These are phyloP conservation scores for Leptestheria dahalacensis DNA, from an alignment of 1,140 invertebrate species.

Conservation along the genomic window DNA sequence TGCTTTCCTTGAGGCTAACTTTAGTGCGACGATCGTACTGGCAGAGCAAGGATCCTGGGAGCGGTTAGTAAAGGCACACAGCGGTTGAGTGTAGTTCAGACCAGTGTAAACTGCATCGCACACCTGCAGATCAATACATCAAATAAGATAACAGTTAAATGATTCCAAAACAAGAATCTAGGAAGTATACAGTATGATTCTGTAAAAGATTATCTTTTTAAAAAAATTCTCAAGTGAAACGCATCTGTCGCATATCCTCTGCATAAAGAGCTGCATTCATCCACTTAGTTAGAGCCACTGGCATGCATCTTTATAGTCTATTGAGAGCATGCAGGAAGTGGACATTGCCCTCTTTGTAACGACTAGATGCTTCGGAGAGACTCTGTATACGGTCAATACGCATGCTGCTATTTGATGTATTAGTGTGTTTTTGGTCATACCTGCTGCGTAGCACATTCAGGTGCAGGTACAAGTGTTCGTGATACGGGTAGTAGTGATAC, in stretches of 20 bases:
- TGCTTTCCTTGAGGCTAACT: slow-evolving; percentile 31
- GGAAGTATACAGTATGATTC: background rate
- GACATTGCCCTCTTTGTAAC: slow-evolving; percentile 18
- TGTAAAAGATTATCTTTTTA: background rate
- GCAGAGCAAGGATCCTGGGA: slow-evolving; percentile 80
- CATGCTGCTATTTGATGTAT: too few species aligned
- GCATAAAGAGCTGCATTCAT: background rate
- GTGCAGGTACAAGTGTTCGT: slow-evolving; percentile 74
- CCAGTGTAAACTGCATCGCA: slow-evolving; percentile 85
- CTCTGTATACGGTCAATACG: too few species aligned
- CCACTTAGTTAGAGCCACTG: background rate
- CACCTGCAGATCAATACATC: slow-evolving; percentile 46
- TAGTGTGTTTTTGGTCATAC: too few species aligned
- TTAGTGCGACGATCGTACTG: slow-evolving; percentile 78
- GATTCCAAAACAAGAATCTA: background rate
- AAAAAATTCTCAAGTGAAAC: background rate
- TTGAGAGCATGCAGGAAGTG: background rate
- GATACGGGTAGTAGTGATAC: slow-evolving; percentile 83
- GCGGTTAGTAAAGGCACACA: slow-evolving; percentile 72
- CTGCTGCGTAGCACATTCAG: slow-evolving; percentile 83
- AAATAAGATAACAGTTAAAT: slow-evolving; percentile 4
- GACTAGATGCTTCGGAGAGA: too few species aligned
- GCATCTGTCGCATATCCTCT: background rate
- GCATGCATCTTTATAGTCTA: background rate
- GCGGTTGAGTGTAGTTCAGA: slow-evolving; percentile 77